Base-by-base conservation (phyloP, 2,888 invertebrate genomes). In the Sphaeridia pumilis region DNA sequence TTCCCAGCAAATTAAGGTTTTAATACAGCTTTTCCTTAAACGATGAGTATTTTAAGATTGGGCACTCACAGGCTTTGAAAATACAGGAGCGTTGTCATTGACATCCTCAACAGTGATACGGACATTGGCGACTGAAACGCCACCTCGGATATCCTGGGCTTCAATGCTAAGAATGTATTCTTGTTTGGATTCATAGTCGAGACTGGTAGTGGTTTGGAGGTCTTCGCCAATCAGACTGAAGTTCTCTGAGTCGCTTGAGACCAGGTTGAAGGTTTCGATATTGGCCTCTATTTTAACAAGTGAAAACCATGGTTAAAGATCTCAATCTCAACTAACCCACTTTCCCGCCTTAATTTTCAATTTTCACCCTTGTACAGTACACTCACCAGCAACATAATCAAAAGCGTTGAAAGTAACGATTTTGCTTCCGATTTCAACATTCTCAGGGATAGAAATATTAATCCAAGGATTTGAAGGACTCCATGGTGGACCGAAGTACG, bases 121-220 rank as follows among this genome's bases (percentile, higher is more conserved):
- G 34, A 86, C 72, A 69, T 83, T 83, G 0, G 81, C 79, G 26
- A 82, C 79, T 0, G 82, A 77, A 14, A 81, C 76, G 60, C 78
- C 77, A 0, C 83, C 84, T 0, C 88, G 87, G 0, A 86, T 86
- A 67, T 90, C 89, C 58, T 76, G 78, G 0, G 87, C 89, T 58
- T 84, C 83, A 49, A 86, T 75, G 0, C 84, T 85, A 52, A 89
- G 70, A 54, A 84, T 84, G 60, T 84, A 89, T 54, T 82, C 82
- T 63, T 82, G 83, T 63, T 86, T 84, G 12, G 76, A 77, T 68
- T 90, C 89, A 66, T 84, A 84, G 67, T 90, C 87, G 43, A 89
- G 70, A 49, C 63, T 71, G 44, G 55, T 58, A n/a, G 47, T 41
- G 1, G 61, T 56, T 20, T 56, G 47, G n/a, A 64, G 49, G 12